A percentile compares a stretch with the other conserved stretches of the same genome.
Evolutionary conservation across 1,140 invertebrate species (phyloP).

Genomic region (Heliconius melpomene): DNA sequence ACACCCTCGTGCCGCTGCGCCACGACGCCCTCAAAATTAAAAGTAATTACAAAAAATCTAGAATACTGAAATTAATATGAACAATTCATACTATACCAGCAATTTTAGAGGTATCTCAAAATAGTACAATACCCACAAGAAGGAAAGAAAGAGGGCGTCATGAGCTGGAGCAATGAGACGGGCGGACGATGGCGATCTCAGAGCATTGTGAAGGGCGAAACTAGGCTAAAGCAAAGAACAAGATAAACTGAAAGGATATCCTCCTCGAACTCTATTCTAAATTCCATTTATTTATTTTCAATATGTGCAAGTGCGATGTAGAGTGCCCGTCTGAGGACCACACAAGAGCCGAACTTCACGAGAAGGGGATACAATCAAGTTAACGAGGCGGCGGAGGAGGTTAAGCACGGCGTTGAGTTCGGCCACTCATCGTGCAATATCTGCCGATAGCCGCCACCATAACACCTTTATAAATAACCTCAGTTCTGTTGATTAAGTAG

Average conservation of each 20-base stretch:
- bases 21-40: too few relatives aligned
- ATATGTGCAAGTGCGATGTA: neutral
- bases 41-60: too few relatives aligned
- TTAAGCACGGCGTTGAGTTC: too few relatives aligned
- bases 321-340: neutral
- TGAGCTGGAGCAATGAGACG: slow-evolving; percentile 25
- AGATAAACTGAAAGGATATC: neutral
- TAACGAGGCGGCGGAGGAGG: too few relatives aligned
- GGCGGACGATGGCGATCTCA: slow-evolving; percentile 12
- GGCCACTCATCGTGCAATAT: too few relatives aligned
- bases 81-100: too few relatives aligned
- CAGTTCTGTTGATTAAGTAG: too few relatives aligned
- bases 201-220: slow-evolving; percentile 2
- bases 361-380: too few relatives aligned
- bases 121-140: neutral
- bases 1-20: too few relatives aligned
- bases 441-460: neutral
- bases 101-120: too few relatives aligned
- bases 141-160: slow-evolving; percentile 1
- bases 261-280: neutral
- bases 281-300: neutral
- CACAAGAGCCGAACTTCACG: neutral
- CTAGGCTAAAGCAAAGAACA: neutral
- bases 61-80: too few relatives aligned
- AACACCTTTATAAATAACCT: neutral